These are phyloP conservation scores for Numenius arquata DNA, from an alignment of 2,113 vertebrate genomes.

Conservation along the genomic window DNA sequence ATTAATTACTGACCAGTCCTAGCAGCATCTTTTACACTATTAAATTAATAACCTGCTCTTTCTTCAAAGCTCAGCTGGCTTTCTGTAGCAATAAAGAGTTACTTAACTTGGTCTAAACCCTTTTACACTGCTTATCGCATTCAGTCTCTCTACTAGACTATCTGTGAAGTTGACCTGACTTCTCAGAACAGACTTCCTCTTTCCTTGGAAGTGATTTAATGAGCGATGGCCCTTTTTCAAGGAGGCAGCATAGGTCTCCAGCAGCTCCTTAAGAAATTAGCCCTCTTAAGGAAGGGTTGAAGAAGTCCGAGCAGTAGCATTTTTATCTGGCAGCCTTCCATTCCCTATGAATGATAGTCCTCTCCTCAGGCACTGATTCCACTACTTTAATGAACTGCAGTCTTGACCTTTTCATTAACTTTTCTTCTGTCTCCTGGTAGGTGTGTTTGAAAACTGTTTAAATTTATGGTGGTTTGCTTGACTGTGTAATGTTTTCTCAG, in stretches of 20 bases:
- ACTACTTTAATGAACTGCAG: background rate
- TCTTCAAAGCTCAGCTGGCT: conserved; percentile 29
- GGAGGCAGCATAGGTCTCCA: conserved; percentile 15
- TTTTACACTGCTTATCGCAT: conserved; percentile 21
- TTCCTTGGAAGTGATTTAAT: conserved; percentile 17
- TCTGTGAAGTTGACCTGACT: conserved; percentile 4
- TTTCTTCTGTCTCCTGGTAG: background rate
- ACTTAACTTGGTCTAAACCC: conserved; percentile 40
- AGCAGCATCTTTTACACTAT: conserved; percentile 26
- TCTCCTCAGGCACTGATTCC: background rate
- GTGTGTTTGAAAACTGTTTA: background rate
- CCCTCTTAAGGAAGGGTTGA: background rate
- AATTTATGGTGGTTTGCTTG: conserved; percentile 4
- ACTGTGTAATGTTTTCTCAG: background rate
- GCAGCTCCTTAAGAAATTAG: conserved; percentile 10
- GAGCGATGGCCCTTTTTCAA: conserved; percentile 9
- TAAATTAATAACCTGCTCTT: conserved; percentile 24
- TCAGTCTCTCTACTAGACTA: background rate
- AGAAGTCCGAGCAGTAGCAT: background rate
- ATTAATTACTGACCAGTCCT: conserved; percentile 57
- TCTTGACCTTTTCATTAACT: conserved; percentile 13
- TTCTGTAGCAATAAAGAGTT: conserved; percentile 11
- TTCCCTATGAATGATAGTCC: background rate
- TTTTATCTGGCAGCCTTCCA: conserved; percentile 8
- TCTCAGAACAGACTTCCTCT: conserved; percentile 10